phyloP scores from a whole-genome alignment of 2,888 invertebrate species.

The Drosophila peninsularis region DNA sequence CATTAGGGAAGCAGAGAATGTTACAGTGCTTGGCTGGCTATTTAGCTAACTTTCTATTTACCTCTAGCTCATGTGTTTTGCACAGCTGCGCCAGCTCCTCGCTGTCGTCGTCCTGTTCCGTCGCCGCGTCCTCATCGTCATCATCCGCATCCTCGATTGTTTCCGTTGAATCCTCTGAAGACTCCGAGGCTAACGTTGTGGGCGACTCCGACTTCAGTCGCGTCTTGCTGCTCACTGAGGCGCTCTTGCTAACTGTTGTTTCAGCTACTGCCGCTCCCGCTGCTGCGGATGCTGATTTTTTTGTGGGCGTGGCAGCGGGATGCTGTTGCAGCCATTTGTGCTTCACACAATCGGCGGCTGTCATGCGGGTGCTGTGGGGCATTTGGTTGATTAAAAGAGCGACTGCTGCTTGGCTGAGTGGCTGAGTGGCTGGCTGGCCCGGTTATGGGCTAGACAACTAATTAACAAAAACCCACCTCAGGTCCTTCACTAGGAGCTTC shows the following conservation, averaged over 20 bases:
- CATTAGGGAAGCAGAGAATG: constrained; percentile 1
- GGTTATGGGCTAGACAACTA: constrained; percentile 53
- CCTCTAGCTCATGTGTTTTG: constrained; percentile 61
- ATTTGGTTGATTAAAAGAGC: constrained; percentile 56
- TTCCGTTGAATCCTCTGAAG: constrained; percentile 70
- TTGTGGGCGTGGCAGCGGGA: constrained; percentile 64
- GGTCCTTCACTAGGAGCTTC: constrained; percentile 95
- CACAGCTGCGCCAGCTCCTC: constrained; percentile 62
- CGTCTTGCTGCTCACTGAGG: constrained; percentile 64
- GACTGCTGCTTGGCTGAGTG: constrained; percentile 14
- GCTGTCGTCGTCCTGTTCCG: constrained; percentile 45
- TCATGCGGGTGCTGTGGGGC: constrained; percentile 90
- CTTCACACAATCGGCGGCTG: constrained; percentile 92
- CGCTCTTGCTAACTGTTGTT: constrained; percentile 69
- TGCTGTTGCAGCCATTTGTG: constrained; percentile 93
- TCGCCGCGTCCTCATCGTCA: constrained; percentile 23
- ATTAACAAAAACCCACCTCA: constrained; percentile 88
- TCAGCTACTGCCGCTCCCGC: constrained; percentile 75
- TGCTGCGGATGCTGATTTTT: constrained; percentile 37
- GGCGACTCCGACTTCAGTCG: constrained; percentile 82
- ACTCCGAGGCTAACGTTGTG: constrained; percentile 70
- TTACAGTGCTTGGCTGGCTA: background rate
- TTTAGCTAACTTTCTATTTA: constrained; percentile 27
- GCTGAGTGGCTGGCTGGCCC: constrained; percentile 23
- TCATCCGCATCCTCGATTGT: constrained; percentile 67